Percentiles rank a stretch among this genome's conserved stretches.
Conservation (phyloP, 2,888 invertebrate genomes). For the Torymus aiolomorphi region DNA sequence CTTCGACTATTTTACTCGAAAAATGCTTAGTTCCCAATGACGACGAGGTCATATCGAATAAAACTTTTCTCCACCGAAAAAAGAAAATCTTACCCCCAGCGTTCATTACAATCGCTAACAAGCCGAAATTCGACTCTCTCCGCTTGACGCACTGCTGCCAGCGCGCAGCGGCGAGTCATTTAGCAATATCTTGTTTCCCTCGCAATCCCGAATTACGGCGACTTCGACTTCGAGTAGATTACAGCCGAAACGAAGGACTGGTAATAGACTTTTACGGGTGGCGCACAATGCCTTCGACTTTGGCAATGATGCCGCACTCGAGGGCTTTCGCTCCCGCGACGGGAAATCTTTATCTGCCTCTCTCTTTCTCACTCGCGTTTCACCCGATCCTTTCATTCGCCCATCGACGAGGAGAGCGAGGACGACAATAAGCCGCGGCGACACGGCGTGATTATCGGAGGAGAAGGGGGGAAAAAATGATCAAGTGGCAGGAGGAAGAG, state of each 20-base stretch:
- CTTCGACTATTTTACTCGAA: no score
- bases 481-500: constrained; percentile 20
- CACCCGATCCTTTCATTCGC: background rate
- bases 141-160: no score
- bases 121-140: no score
- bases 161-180: background rate
- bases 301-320: constrained; percentile 27
- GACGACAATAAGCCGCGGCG: constrained; percentile 30
- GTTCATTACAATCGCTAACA: no score
- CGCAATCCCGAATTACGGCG: constrained; percentile 10
- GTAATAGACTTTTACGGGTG: constrained; percentile 44
- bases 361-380: background rate
- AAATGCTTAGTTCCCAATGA: no score
- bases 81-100: no score
- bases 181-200: constrained; percentile 14
- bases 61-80: no score
- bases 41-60: no score
- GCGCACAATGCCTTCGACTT: constrained; percentile 31
- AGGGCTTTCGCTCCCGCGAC: constrained; percentile 15
- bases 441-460: constrained; percentile 62
- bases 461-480: constrained; percentile 44
- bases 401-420: background rate
- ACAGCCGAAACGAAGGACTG: constrained; percentile 23
- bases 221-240: constrained; percentile 19
- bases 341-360: constrained; percentile 29